Conservation (phyloP, 2,888 invertebrate species). For the Hydroisotoma schaefferi region DNA sequence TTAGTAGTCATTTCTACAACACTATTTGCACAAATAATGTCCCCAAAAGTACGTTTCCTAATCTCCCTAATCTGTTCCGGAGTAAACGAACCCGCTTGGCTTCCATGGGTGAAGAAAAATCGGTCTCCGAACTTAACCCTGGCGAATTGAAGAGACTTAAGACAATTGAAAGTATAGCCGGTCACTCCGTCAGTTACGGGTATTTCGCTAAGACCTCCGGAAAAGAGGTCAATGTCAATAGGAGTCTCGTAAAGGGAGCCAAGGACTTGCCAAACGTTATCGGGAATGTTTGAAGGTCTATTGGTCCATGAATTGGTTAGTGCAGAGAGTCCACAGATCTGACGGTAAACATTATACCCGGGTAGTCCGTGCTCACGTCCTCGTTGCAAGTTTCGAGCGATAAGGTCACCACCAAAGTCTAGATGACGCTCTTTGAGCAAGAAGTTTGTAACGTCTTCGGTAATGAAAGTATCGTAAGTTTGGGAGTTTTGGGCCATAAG, state of each 20-base stretch:
- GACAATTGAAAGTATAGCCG: slow-evolving; percentile 82
- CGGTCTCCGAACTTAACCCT: slow-evolving; percentile 44
- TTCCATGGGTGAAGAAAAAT: slow-evolving; percentile 42
- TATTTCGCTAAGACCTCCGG: slow-evolving; percentile 77
- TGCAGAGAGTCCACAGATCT: slow-evolving; percentile 39
- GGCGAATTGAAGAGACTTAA: slow-evolving; percentile 56
- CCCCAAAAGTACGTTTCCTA: slow-evolving; percentile 40
- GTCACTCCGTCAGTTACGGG: slow-evolving; percentile 75
- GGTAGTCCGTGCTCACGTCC: slow-evolving; percentile 42
- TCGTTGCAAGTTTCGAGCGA: slow-evolving; percentile 42
- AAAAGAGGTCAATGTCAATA: slow-evolving; percentile 75
- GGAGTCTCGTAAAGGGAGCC: slow-evolving; percentile 44
- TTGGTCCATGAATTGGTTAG: slow-evolving; percentile 38
- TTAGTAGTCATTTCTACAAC: slow-evolving; percentile 40
- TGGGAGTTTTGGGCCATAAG: slow-evolving; percentile 45
- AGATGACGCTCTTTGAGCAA: slow-evolving; percentile 34
- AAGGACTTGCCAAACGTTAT: slow-evolving; percentile 44
- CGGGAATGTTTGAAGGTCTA: slow-evolving; percentile 40
- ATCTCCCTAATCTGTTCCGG: slow-evolving; percentile 44
- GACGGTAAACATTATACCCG: slow-evolving; percentile 43
- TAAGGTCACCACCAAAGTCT: slow-evolving; percentile 44
- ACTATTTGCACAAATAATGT: slow-evolving; percentile 45
- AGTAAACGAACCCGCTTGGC: slow-evolving; percentile 37
- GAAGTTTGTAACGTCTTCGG: slow-evolving; percentile 45
- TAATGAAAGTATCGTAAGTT: slow-evolving; percentile 44